phyloP scores from a whole-genome alignment of 2,113 vertebrate species.

The Synchiropus splendidus region DNA sequence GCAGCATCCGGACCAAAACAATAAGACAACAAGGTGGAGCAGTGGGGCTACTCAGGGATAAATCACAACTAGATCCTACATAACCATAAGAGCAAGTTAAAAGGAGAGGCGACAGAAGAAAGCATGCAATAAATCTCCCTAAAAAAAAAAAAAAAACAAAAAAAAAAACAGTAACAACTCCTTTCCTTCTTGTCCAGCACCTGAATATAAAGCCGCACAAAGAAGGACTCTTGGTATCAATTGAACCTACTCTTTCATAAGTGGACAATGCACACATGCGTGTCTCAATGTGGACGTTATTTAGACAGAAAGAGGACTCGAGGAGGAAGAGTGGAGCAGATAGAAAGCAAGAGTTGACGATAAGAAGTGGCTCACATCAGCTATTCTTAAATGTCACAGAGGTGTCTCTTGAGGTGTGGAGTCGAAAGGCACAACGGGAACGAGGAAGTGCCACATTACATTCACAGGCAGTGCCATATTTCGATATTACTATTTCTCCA shows the following conservation, averaged over 20 bases:
- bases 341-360: slow-evolving; percentile 28
- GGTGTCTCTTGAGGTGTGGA: slow-evolving; percentile 32
- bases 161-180: no score
- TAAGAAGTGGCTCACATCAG: slow-evolving; percentile 60
- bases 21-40: no score
- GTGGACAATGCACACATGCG: slow-evolving; percentile 46
- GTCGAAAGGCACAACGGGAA: slow-evolving; percentile 26
- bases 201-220: slow-evolving; percentile 21
- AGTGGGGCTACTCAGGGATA: no score
- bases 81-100: no score
- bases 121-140: slow-evolving; percentile 18
- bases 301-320: slow-evolving; percentile 18
- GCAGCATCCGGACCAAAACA: no score
- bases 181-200: slow-evolving; percentile 3
- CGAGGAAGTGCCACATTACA: slow-evolving; percentile 1
- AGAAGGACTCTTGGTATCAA: slow-evolving; percentile 42
- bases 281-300: slow-evolving; percentile 15
- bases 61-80: no score
- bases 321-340: slow-evolving; percentile 2
- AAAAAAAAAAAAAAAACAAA: no score
- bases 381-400: slow-evolving; percentile 65
- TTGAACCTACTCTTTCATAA: slow-evolving; percentile 66
- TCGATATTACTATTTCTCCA: no score
- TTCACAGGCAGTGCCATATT: slow-evolving; percentile 11
- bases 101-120: no score